Conservation (phyloP, 2,113 vertebrate genomes). For the Polypterus senegalus region DNA sequence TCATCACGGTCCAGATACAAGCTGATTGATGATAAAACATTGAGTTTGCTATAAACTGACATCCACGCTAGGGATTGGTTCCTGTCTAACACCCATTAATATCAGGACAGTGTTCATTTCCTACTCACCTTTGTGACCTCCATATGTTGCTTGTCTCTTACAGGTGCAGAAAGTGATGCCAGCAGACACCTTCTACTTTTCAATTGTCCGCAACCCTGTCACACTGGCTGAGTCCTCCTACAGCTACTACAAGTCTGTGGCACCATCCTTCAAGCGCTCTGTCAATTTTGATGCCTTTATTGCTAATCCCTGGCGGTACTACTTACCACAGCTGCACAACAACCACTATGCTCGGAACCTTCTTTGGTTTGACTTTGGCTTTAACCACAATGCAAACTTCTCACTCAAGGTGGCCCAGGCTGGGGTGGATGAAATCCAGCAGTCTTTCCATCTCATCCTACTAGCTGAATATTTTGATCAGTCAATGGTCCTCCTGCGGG, state of each 20-base stretch:
- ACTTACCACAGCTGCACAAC: conserved; percentile 48
- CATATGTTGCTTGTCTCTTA: neutral
- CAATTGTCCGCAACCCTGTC: conserved; percentile 71
- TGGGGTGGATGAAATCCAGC: conserved; percentile 42
- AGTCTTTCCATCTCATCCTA: conserved; percentile 60
- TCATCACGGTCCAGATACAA: too few species aligned
- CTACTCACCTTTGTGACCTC: neutral
- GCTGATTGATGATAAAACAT: too few species aligned
- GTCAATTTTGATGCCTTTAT: conserved; percentile 63
- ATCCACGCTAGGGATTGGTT: too few species aligned
- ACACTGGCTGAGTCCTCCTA: conserved; percentile 73
- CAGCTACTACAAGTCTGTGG: conserved; percentile 70
- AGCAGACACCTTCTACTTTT: conserved; percentile 77
- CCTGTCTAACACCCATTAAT: too few species aligned
- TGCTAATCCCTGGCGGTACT: conserved; percentile 55
- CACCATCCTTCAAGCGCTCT: conserved; percentile 64
- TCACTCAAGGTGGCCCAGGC: conserved; percentile 31
- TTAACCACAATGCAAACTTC: conserved; percentile 50
- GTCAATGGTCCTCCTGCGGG: conserved; percentile 74
- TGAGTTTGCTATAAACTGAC: too few species aligned
- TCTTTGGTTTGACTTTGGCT: conserved; percentile 77
- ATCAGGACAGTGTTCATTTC: neutral
- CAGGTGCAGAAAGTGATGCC: conserved; percentile 83
- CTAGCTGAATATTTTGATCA: conserved; percentile 77
- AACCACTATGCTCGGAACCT: conserved; percentile 79